These are phyloP conservation scores for Itoplectis maculator DNA, from an alignment of 2,888 invertebrate genomes.

Conservation along the genomic window DNA sequence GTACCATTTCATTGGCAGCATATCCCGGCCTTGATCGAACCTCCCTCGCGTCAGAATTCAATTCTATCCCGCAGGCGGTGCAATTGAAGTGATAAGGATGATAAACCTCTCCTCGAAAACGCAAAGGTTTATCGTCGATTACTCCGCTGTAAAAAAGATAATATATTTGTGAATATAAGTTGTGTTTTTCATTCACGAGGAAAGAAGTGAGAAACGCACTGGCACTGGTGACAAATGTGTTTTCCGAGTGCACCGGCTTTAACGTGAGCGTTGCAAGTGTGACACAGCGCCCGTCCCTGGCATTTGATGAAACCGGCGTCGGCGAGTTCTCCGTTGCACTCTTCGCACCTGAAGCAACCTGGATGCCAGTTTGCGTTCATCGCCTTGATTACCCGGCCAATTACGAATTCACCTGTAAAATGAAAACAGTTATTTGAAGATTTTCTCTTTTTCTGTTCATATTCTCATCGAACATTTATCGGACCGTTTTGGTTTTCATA, in stretches of 20 bases:
- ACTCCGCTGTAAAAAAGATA: slow-evolving; percentile 88
- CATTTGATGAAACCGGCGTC: slow-evolving; percentile 99
- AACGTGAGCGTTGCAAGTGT: slow-evolving; percentile 97
- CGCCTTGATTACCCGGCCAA: slow-evolving; percentile 99
- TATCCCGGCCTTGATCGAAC: slow-evolving; percentile 96
- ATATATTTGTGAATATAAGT: slow-evolving; percentile 46
- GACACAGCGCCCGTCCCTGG: slow-evolving; percentile 94
- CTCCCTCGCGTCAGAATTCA: slow-evolving; percentile 98
- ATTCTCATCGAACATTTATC: too few species aligned
- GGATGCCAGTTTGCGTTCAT: slow-evolving; percentile 99
- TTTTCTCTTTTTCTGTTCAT: too few species aligned
- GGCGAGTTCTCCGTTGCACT: slow-evolving; percentile 95
- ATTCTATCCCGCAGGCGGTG: slow-evolving; percentile 95
- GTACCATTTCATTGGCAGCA: slow-evolving; percentile 94
- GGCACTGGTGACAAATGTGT: slow-evolving; percentile 99
- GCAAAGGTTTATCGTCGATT: slow-evolving; percentile 95
- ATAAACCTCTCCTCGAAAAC: slow-evolving; percentile 98
- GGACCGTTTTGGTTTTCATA: too few species aligned
- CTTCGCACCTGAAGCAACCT: slow-evolving; percentile 97
- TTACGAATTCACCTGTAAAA: slow-evolving; percentile 94
- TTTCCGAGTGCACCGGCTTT: slow-evolving; percentile 98
- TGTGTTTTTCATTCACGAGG: slow-evolving; percentile 5
- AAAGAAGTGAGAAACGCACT: slow-evolving; percentile 88
- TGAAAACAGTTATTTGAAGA: not conserved
- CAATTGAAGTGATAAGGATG: slow-evolving; percentile 99